phyloP scores from a whole-genome alignment of 2,113 vertebrate genomes.

The Pimephales promelas region DNA sequence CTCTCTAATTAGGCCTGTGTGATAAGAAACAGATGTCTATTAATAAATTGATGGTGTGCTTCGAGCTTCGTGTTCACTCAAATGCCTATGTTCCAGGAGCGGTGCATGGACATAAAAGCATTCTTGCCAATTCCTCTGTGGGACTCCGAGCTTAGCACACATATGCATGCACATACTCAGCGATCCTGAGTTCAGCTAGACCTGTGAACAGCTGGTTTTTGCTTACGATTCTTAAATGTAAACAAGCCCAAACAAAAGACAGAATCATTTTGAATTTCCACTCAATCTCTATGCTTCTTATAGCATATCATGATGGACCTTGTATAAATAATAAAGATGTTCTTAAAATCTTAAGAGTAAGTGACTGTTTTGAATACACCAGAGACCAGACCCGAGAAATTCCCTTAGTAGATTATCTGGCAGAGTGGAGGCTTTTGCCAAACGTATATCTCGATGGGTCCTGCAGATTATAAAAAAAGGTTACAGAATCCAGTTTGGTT shows the following conservation, averaged over 20 bases:
- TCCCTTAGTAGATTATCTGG: too few species aligned
- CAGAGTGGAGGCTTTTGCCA: too few species aligned
- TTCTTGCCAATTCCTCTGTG: constrained; percentile 55
- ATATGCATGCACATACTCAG: constrained; percentile 39
- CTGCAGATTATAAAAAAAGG: too few species aligned
- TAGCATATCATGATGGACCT: background rate
- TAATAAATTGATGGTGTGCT: constrained; percentile 71
- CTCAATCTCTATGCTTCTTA: background rate
- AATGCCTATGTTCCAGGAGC: constrained; percentile 61
- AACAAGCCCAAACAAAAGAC: constrained; percentile 10
- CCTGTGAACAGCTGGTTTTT: constrained; percentile 19
- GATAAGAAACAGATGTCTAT: constrained; percentile 73
- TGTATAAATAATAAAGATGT: background rate
- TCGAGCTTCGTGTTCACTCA: constrained; percentile 68
- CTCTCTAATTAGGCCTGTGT: constrained; percentile 69
- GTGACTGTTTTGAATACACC: too few species aligned
- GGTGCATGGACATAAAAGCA: constrained; percentile 67
- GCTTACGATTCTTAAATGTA: background rate
- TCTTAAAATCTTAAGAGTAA: background rate
- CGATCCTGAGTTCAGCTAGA: constrained; percentile 20
- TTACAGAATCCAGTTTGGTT: too few species aligned
- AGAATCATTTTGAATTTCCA: background rate
- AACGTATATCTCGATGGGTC: too few species aligned
- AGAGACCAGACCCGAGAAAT: too few species aligned
- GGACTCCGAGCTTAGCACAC: constrained; percentile 20